Conservation (phyloP, 2,113 vertebrate species). For the Todiramphus chloris region DNA sequence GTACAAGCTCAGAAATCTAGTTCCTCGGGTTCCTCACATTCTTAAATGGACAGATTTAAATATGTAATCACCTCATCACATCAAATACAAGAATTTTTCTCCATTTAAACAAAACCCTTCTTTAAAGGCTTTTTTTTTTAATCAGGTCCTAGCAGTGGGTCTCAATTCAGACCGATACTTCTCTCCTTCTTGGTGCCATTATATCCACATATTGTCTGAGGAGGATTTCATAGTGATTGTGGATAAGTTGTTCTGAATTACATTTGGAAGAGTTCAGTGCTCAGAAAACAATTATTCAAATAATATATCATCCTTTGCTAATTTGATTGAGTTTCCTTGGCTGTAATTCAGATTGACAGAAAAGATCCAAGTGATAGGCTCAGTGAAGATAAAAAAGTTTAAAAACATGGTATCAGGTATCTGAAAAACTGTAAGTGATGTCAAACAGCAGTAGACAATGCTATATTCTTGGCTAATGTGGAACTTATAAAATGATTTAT, state of each 20-base stretch:
- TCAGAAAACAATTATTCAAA: neutral
- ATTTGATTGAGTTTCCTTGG: neutral
- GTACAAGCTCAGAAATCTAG: neutral
- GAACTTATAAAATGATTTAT: neutral
- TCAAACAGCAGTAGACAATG: neutral
- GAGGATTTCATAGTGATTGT: neutral
- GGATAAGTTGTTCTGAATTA: neutral
- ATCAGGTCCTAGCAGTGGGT: neutral
- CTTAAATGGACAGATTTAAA: neutral
- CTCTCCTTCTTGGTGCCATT: neutral
- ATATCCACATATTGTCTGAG: neutral
- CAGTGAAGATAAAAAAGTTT: neutral
- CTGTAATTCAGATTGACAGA: neutral
- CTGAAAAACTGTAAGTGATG: neutral
- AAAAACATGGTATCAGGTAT: neutral
- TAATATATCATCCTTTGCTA: neutral
- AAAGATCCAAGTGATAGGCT: neutral
- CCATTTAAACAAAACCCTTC: neutral
- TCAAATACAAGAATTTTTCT: neutral
- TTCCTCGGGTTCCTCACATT: neutral
- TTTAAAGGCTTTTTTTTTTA: neutral
- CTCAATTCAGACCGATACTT: neutral
- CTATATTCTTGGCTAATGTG: neutral
- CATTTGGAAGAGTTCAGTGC: neutral
- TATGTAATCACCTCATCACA: neutral